These are phyloP conservation scores for Eupeodes luniger DNA, from an alignment of 2,888 invertebrate species.

Conservation along the genomic window DNA sequence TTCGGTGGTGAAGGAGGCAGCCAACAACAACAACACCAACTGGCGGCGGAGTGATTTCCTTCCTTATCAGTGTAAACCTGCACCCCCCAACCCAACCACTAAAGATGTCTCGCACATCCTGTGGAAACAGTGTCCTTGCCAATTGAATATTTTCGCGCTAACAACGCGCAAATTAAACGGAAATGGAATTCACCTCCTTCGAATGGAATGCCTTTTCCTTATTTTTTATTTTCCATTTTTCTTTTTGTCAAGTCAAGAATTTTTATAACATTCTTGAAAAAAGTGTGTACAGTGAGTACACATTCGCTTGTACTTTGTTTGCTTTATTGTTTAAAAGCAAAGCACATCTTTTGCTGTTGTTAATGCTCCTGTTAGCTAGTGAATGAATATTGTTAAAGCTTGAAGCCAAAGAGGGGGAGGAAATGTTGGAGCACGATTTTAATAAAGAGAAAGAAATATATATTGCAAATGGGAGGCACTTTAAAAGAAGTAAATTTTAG, in stretches of 20 bases:
- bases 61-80: slow-evolving; percentile 51
- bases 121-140: slow-evolving; percentile 44
- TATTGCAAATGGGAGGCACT: slow-evolving; percentile 61
- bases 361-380: slow-evolving; percentile 1
- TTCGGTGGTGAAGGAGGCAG: not conserved
- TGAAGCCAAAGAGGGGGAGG: slow-evolving; percentile 27
- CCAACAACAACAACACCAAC: too few relatives aligned
- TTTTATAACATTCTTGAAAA: slow-evolving; percentile 65
- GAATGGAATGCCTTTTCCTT: slow-evolving; percentile 57
- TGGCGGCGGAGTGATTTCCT: slow-evolving; percentile 65
- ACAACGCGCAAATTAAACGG: slow-evolving; percentile 70
- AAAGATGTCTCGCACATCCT: slow-evolving; percentile 10
- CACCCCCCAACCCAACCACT: slow-evolving; percentile 14
- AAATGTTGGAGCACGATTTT: slow-evolving; percentile 67
- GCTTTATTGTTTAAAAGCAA: slow-evolving; percentile 42
- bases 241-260: slow-evolving; percentile 47
- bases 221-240: slow-evolving; percentile 13
- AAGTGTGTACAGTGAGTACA: slow-evolving; percentile 33
- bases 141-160: slow-evolving; percentile 64
- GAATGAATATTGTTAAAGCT: slow-evolving; percentile 34
- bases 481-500: slow-evolving; percentile 62
- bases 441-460: slow-evolving; percentile 72
- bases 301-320: slow-evolving; percentile 26
- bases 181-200: slow-evolving; percentile 72
- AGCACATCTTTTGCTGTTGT: slow-evolving; percentile 31